Percentiles rank a stretch among this genome's conserved stretches.
Evolutionary conservation across 2,113 vertebrate genomes (phyloP).

Genomic region (Amazona vittata): DNA sequence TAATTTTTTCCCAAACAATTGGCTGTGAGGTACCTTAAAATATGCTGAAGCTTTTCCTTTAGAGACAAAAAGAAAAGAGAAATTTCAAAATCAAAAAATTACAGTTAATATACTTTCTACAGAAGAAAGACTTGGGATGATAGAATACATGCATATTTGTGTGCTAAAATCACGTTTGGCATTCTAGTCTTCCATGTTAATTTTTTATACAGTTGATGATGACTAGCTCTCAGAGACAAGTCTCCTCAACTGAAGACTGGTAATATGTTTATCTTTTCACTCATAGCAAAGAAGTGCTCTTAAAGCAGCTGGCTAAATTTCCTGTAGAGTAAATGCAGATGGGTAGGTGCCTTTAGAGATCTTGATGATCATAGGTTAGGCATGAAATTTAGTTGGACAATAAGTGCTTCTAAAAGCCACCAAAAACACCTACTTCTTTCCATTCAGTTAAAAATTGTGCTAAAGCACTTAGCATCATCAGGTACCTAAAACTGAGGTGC

Average conservation of each 20-base stretch:
- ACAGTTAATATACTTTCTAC: not conserved
- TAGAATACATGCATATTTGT: not conserved
- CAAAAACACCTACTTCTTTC: not conserved
- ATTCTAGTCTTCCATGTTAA: not conserved
- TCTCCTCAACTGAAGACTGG: not conserved
- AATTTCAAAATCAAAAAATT: not conserved
- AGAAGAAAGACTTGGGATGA: not conserved
- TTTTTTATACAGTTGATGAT: not conserved
- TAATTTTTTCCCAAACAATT: not conserved
- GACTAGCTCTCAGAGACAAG: not conserved
- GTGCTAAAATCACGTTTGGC: not conserved
- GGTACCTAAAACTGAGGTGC: not conserved
- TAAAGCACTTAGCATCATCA: not conserved
- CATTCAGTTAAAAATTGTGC: not conserved
- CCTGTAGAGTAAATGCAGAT: not conserved
- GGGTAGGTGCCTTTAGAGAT: not conserved
- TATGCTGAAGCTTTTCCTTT: not conserved
- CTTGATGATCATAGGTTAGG: not conserved
- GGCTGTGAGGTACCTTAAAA: not conserved
- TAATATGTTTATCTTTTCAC: not conserved
- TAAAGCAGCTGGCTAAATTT: not conserved
- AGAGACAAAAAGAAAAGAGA: not conserved
- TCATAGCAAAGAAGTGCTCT: not conserved
- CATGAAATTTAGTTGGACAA: not conserved
- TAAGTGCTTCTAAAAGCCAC: not conserved